These are phyloP conservation scores for Castor canadensis DNA, from an alignment of 2,113 vertebrate species.

Conservation along the genomic window DNA sequence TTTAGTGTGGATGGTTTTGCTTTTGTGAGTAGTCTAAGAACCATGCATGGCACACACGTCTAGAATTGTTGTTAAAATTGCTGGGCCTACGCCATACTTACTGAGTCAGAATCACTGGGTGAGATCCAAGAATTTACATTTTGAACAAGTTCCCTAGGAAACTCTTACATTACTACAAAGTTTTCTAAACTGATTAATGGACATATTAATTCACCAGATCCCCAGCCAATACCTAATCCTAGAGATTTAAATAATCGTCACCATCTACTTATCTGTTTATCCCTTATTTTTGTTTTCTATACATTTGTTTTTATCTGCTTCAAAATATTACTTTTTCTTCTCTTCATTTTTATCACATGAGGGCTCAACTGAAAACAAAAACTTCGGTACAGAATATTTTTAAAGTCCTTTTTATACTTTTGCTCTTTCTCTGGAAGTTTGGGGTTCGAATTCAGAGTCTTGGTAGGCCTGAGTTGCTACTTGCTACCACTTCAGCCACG, in stretches of 20 bases:
- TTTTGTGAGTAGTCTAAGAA: background rate
- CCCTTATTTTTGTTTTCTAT: background rate
- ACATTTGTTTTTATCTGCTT: background rate
- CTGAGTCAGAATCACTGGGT: constrained; percentile 28
- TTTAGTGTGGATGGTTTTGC: background rate
- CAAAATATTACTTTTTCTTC: background rate
- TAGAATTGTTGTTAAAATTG: constrained; percentile 47
- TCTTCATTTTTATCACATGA: background rate
- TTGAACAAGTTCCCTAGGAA: constrained; percentile 61
- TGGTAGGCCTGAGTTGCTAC: too few relatives aligned
- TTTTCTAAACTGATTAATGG: constrained; percentile 26
- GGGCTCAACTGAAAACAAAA: background rate
- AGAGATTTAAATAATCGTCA: constrained; percentile 23
- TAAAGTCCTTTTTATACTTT: too few relatives aligned
- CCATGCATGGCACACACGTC: background rate
- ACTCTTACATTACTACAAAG: constrained; percentile 40
- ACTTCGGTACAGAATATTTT: background rate
- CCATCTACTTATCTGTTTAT: background rate
- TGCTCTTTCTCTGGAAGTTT: too few relatives aligned
- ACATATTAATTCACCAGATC: constrained; percentile 35
- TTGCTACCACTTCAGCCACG: too few relatives aligned
- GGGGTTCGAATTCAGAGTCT: too few relatives aligned
- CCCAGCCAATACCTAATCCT: background rate
- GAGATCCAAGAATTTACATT: constrained; percentile 2
- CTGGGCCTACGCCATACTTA: background rate